Conservation (phyloP, 1,140 invertebrate species). For the Trichonephila clavipes region DNA sequence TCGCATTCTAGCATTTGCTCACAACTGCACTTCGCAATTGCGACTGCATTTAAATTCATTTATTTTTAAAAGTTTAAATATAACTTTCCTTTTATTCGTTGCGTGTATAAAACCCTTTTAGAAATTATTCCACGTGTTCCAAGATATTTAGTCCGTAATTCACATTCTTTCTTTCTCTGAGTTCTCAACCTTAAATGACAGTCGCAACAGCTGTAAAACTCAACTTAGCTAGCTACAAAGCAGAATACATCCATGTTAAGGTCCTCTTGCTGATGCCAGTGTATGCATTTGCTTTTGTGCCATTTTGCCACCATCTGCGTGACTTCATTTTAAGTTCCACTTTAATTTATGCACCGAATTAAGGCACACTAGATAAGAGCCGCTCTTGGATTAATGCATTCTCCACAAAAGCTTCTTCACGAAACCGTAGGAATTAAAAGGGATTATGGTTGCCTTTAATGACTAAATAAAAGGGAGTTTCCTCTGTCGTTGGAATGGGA, state of each 20-base stretch:
- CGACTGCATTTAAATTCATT: too few relatives aligned
- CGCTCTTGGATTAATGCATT: neutral
- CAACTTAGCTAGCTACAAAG: neutral
- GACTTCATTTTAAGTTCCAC: constrained; percentile 12
- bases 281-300: too few relatives aligned
- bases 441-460: neutral
- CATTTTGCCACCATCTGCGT: neutral
- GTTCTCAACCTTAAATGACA: neutral
- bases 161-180: neutral
- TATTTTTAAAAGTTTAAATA: too few relatives aligned
- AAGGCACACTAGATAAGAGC: neutral
- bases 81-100: too few relatives aligned
- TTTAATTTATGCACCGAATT: constrained; percentile 13
- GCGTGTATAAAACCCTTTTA: too few relatives aligned
- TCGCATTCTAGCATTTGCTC: too few relatives aligned
- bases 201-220: neutral
- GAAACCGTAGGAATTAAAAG: neutral
- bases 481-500: neutral
- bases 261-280: neutral
- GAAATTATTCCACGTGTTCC: too few relatives aligned
- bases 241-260: neutral
- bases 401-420: neutral
- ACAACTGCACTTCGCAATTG: too few relatives aligned
- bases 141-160: too few relatives aligned
- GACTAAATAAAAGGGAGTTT: neutral